Percentiles rank a stretch among this genome's conserved stretches.
Evolutionary conservation across 2,797 vertebrate genomes (phyloP).

Genomic region (Hirundo rustica): DNA sequence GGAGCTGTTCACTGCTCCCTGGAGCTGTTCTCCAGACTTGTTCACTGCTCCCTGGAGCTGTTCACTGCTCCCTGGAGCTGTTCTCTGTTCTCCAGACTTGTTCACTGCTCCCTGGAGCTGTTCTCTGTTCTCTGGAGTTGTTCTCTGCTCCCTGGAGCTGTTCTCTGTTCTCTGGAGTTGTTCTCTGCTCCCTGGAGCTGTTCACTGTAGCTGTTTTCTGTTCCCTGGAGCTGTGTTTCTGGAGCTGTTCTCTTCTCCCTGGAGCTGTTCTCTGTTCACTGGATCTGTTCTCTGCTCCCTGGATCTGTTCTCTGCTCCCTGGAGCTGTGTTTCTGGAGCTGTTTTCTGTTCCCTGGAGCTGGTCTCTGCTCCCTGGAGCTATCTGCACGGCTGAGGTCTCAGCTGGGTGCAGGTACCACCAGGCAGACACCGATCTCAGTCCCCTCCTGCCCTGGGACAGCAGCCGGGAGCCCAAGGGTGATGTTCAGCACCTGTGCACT

Average conservation of each 20-base stretch:
- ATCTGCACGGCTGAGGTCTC: not conserved
- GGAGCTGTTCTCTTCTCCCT: not conserved
- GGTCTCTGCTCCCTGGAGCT: not conserved
- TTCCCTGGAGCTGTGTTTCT: not conserved
- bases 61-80: not conserved
- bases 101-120: too few species aligned
- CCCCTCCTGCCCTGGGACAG: not conserved
- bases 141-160: not conserved
- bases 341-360: not conserved
- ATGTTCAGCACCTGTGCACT: rapidly evolving
- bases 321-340: too few species aligned
- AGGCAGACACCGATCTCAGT: not conserved
- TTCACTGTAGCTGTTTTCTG: not conserved
- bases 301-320: not conserved
- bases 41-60: not conserved
- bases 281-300: too few species aligned
- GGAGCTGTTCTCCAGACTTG: not conserved
- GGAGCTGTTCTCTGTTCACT: too few species aligned
- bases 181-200: not conserved
- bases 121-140: not conserved
- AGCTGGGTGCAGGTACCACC: not conserved
- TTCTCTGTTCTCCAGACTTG: too few species aligned
- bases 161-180: not conserved
- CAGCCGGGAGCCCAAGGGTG: not conserved
- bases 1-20: not conserved